Percentiles rank a stretch among this genome's conserved stretches.
phyloP scores from a whole-genome alignment of 2,888 invertebrate species.

The Apamea crenata region DNA sequence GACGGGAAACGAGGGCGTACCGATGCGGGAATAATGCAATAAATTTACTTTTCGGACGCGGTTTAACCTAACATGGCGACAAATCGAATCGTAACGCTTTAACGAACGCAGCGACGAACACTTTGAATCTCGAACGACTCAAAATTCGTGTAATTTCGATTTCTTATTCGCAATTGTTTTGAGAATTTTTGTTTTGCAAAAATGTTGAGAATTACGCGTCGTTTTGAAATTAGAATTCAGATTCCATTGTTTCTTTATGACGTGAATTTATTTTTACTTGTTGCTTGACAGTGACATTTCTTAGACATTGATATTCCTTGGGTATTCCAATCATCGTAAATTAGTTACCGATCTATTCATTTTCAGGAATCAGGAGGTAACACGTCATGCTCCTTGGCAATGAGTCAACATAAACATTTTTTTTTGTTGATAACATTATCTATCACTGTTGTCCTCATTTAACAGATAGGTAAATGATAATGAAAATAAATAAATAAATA shows the following conservation, averaged over 20 bases:
- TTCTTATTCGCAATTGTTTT: slow-evolving; percentile 29
- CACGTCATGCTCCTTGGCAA: background rate
- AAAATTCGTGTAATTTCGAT: slow-evolving; percentile 24
- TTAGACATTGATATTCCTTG: background rate
- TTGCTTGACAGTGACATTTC: background rate
- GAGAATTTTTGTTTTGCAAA: slow-evolving; percentile 4
- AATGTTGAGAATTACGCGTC: slow-evolving; percentile 23
- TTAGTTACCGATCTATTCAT: background rate
- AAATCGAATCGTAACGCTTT: slow-evolving; percentile 85
- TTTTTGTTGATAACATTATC: background rate
- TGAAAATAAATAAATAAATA: too few relatives aligned
- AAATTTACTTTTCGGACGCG: slow-evolving; percentile 80
- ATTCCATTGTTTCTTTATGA: background rate
- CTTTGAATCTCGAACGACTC: slow-evolving; percentile 76
- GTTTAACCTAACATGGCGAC: slow-evolving; percentile 78
- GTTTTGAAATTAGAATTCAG: slow-evolving; percentile 19
- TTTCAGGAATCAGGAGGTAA: too few relatives aligned
- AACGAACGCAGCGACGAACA: slow-evolving; percentile 70
- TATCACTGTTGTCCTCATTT: background rate
- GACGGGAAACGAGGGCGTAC: slow-evolving; percentile 74
- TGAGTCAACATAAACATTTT: background rate
- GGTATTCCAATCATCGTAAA: background rate
- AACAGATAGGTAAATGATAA: background rate
- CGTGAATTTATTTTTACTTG: background rate
- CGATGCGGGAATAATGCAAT: slow-evolving; percentile 83